Evolutionary conservation across 2,797 vertebrate genomes (phyloP), one percentile per base, ranked within the genome.

Genomic region (Oreochromis grahami): DNA sequence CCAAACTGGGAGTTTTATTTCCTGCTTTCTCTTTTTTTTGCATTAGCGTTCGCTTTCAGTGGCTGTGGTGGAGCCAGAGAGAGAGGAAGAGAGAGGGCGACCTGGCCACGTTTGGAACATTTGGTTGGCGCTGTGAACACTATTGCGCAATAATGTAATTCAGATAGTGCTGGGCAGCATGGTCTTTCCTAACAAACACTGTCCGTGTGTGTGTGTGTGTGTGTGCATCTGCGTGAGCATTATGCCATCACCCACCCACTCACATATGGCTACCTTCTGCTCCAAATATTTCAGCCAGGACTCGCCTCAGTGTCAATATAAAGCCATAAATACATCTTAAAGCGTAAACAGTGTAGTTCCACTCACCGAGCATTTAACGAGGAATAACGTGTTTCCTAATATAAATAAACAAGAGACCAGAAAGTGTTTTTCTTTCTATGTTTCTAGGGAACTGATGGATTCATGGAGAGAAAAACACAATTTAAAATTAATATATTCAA

Each of bases 261-360:
- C 90, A 26, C 92, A 93, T 87, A 91, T 91, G 92, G 91, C 84
- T 72, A 43, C 85, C 85, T 93, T 94, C 92, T 92, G 92, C 88
- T 92, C 85, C 29, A n/a, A 58, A 60, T 52, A 53, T 14, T 50
- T 79, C 86, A 81, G 79, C 86, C 90, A 85, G 84, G 55, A 65
- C 80, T 85, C 9, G 13, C 63, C 52, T 65, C 41, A n/a, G 8
- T 43, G 76, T 86, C 51, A 51, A 77, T 29, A 78, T 84, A 32
- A 17, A 86, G 34, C 24, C 87, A 77, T 76, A 19, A 85, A 86
- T 53, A 74, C 45, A 38, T 29, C 21, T 45, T 9, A 17, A 36
- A 32, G 32, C 2, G 7, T 86, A 88, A 89, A 89, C 76, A 87
- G 11, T 21, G 50, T 13, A 4, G n/a, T 5, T 68, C 50, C 36